Evolutionary conservation across 2,888 invertebrate genomes (phyloP), one percentile per base, ranked within the genome.

Genomic region (Nemapogon koenigi): DNA sequence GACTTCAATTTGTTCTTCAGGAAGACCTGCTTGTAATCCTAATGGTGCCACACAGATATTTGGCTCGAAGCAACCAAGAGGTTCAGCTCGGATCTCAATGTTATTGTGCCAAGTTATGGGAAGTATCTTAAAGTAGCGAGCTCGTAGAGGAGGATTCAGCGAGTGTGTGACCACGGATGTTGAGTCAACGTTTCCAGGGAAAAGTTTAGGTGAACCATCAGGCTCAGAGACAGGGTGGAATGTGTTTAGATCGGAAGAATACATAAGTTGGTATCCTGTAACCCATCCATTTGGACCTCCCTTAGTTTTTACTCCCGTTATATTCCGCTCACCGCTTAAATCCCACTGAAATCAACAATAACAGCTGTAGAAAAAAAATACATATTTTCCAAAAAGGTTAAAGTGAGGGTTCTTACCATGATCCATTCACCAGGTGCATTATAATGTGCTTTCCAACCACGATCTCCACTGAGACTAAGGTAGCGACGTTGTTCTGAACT

Each of bases 261-360:
- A 93, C 50, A 83, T 66, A 1, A 94, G 75, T 50, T 83, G 84
- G 68, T 86, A 94, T 0, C 86, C 78, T 2, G 85, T 85, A 2
- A 93, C 90, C 89, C 90, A 93, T 13, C 87, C 86, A 29, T 81
- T 72, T 0, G 82, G 68, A 0, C 88, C 87, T 10, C 88, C 89
- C 58, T 88, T 87, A 0, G 89, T 91, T 36, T 83, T 81, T 30
- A 94, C 62, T 17, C 92, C 94, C 1, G 92, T 91, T 26, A 94
- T 63, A 52, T 88, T 88, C 32, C 90, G 83, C 0, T 86, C 84
- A 14, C 85, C 86, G 33, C 86, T 66, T 61, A 94, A 91, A 65
- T 94, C 88, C 57, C 92, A 87, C 85, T 87, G 62, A 7, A 63
- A 54, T n/a, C n/a, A n/a, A n/a, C n/a, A n/a, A n/a, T n/a, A n/a